Evolutionary conservation across 2,797 vertebrate genomes (phyloP).

Genomic region (Melanotaenia parkinsoni): DNA sequence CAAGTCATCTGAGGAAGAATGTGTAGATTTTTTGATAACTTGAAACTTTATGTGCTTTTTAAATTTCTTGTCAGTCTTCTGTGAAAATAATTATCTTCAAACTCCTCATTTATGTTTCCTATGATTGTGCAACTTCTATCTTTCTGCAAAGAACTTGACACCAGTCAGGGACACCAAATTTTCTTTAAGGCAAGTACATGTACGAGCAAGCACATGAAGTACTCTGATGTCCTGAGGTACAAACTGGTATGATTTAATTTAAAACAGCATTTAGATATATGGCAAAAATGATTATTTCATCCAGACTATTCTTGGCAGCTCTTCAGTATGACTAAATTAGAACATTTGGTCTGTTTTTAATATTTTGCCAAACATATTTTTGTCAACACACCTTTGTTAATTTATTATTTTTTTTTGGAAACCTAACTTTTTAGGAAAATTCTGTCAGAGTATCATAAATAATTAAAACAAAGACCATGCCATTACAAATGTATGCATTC

Average conservation of each 20-base stretch:
- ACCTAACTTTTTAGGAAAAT: neutral
- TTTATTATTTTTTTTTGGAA: conserved; percentile 5
- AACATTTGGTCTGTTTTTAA: conserved; percentile 47
- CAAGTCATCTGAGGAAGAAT: conserved; percentile 10
- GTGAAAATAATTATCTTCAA: conserved; percentile 47
- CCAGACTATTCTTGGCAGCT: conserved; percentile 54
- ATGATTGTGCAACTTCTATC: conserved; percentile 29
- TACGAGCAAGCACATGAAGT: conserved; percentile 49
- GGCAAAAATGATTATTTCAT: conserved; percentile 70
- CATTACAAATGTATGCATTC: conserved; percentile 12
- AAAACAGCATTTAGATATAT: conserved; percentile 69
- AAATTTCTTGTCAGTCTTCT: conserved; percentile 24
- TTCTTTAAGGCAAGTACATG: conserved; percentile 13
- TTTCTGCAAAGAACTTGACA: conserved; percentile 33
- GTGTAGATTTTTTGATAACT: conserved; percentile 10
- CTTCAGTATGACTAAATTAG: conserved; percentile 67
- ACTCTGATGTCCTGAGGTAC: conserved; percentile 61
- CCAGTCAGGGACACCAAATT: conserved; percentile 31
- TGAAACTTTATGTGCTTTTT: conserved; percentile 22
- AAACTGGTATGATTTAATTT: conserved; percentile 71
- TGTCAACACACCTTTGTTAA: conserved; percentile 31
- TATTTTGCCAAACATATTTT: conserved; percentile 39
- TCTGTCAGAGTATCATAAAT: conserved; percentile 34
- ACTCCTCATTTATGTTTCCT: conserved; percentile 30
- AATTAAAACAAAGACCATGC: conserved; percentile 24